These are phyloP conservation scores for Calameuta filiformis DNA, from an alignment of 2,888 invertebrate species.

Conservation along the genomic window DNA sequence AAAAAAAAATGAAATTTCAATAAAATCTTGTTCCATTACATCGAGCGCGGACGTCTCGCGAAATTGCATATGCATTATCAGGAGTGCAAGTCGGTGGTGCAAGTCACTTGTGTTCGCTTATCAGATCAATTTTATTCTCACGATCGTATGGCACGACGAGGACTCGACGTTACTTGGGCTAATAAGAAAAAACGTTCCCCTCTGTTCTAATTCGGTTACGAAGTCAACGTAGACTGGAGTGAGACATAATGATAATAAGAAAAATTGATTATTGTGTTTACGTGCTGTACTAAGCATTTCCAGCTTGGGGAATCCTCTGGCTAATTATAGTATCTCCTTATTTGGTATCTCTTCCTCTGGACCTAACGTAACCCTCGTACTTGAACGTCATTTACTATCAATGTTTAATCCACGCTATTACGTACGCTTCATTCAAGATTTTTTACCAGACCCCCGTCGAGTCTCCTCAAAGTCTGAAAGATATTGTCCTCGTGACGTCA, in stretches of 20 bases:
- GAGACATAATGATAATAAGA: not conserved
- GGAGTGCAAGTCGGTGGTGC: slow-evolving; percentile 33
- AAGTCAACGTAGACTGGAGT: not conserved
- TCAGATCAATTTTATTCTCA: not conserved
- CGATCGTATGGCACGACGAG: not conserved
- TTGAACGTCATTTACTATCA: not conserved
- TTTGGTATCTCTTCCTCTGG: slow-evolving; percentile 34
- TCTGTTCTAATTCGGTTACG: not conserved
- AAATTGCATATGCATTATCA: slow-evolving; percentile 33
- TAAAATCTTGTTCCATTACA: slow-evolving; percentile 15
- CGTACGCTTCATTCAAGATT: slow-evolving; percentile 45
- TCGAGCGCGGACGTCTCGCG: slow-evolving; percentile 34
- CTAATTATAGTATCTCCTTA: slow-evolving; percentile 51
- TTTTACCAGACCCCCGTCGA: slow-evolving; percentile 26
- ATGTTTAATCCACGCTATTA: not conserved
- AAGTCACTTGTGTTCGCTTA: slow-evolving; percentile 3
- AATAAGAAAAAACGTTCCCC: not conserved
- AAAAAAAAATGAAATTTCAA: not conserved
- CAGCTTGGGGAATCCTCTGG: slow-evolving; percentile 24
- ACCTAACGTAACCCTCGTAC: not conserved
- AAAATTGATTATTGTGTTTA: not conserved
- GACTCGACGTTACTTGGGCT: not conserved
- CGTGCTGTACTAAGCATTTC: not conserved
- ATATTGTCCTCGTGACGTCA: slow-evolving; percentile 51
- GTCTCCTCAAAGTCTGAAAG: slow-evolving; percentile 13